phyloP scores from a whole-genome alignment of 37 sponge, comb jelly and placozoan genomes.

The Ianthella basta region DNA sequence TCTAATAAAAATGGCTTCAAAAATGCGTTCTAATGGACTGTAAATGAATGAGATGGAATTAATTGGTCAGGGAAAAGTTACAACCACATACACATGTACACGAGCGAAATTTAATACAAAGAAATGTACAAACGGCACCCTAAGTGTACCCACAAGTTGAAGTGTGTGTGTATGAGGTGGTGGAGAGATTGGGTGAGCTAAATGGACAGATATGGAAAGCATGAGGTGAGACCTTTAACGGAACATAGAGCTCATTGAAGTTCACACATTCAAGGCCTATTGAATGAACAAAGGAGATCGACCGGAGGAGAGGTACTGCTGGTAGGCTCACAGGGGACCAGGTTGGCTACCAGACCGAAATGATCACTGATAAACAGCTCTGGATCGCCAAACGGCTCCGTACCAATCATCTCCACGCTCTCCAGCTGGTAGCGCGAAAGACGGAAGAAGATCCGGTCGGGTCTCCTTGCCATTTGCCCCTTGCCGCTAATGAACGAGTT shows the following conservation, averaged over 20 bases:
- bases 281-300: constrained; percentile 43
- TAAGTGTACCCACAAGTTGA: too few relatives aligned
- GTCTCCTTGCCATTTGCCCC: constrained; percentile 34
- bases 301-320: neutral
- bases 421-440: constrained; percentile 61
- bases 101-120: too few relatives aligned
- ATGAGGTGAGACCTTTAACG: too few relatives aligned
- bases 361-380: constrained; percentile 52
- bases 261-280: neutral
- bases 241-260: too few relatives aligned
- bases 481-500: constrained; percentile 69
- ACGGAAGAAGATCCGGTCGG: constrained; percentile 65
- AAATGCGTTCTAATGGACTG: too few relatives aligned
- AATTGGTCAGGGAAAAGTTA: too few relatives aligned
- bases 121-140: too few relatives aligned
- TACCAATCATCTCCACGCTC: constrained; percentile 63
- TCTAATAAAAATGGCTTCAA: neutral
- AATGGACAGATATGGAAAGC: too few relatives aligned
- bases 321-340: constrained; percentile 38
- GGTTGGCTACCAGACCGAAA: constrained; percentile 55
- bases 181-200: too few relatives aligned
- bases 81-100: too few relatives aligned
- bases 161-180: too few relatives aligned
- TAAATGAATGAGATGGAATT: too few relatives aligned
- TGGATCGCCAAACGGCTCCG: neutral